Conservation (phyloP, 53 echinoderm and acorn worm genomes). For the Holothuria leucospilota region DNA sequence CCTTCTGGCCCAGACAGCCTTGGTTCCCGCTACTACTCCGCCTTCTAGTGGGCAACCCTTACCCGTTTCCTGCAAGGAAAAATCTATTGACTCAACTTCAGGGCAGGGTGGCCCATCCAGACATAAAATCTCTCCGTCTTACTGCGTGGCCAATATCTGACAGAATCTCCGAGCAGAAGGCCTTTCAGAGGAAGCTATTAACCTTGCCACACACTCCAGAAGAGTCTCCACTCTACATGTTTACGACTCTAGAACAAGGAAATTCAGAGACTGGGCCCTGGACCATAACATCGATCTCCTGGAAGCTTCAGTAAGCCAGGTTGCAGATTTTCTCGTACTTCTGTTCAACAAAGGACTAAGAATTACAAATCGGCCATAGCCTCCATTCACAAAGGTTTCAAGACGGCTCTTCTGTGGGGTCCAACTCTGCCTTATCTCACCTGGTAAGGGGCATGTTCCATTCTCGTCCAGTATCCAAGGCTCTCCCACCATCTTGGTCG, state of each 20-base stretch:
- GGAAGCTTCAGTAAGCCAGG: not conserved
- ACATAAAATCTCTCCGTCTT: no score
- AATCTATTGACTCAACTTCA: not conserved
- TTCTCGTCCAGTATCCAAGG: not conserved
- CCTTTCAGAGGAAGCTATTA: conserved; percentile 9
- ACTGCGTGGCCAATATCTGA: no score
- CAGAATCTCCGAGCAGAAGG: not conserved
- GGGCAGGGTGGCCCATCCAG: not conserved
- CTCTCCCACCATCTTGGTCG: not conserved
- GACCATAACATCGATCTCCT: not conserved
- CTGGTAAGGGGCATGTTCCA: not conserved
- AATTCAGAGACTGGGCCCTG: not conserved
- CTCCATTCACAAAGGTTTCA: not conserved
- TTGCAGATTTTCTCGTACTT: not conserved
- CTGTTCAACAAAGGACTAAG: not conserved
- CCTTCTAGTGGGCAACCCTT: no score
- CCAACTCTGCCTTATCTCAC: not conserved
- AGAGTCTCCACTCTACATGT: not conserved
- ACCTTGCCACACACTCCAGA: not conserved
- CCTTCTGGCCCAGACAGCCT: no score
- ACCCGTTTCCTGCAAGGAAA: no score
- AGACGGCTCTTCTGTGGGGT: not conserved
- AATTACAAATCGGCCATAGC: not conserved
- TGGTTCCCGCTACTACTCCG: no score
- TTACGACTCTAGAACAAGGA: not conserved